Evolutionary conservation across 2,113 vertebrate genomes (phyloP).

Genomic region (Leptosomus discolor): DNA sequence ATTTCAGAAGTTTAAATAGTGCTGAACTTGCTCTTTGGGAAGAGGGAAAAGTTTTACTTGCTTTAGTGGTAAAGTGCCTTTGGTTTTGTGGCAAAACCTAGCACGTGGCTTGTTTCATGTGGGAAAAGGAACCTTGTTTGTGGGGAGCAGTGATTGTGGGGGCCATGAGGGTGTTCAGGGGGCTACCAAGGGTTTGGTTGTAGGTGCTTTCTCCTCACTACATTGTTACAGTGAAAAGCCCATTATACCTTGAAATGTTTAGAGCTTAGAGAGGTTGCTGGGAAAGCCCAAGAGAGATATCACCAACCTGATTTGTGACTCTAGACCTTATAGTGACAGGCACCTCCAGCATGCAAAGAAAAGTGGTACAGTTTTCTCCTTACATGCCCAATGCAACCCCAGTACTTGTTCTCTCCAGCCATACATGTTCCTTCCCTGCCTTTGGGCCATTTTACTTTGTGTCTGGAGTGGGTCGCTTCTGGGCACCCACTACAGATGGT

Average conservation of each 20-base stretch:
- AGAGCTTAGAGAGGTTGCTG: not conserved
- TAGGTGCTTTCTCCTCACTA: not conserved
- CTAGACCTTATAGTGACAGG: not conserved
- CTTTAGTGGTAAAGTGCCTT: not conserved
- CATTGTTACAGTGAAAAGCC: not conserved
- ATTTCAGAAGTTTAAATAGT: not conserved
- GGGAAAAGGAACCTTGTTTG: not conserved
- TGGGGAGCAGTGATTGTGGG: not conserved
- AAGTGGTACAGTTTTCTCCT: not conserved
- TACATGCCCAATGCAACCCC: not conserved
- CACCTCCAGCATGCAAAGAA: not conserved
- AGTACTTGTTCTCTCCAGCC: not conserved
- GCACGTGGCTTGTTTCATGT: not conserved
- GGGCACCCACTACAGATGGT: not conserved
- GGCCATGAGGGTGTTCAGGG: not conserved
- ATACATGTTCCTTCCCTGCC: not conserved
- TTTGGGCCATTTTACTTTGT: not conserved
- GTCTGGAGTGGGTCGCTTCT: not conserved
- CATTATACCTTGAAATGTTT: not conserved
- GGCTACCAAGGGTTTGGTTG: not conserved
- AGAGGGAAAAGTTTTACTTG: not conserved
- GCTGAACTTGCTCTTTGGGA: not conserved
- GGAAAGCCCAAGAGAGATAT: not conserved
- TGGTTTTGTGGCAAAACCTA: not conserved
- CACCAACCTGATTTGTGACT: not conserved